These are phyloP conservation scores for Neodiprion virginianus DNA, from an alignment of 1,140 invertebrate genomes.

Conservation along the genomic window DNA sequence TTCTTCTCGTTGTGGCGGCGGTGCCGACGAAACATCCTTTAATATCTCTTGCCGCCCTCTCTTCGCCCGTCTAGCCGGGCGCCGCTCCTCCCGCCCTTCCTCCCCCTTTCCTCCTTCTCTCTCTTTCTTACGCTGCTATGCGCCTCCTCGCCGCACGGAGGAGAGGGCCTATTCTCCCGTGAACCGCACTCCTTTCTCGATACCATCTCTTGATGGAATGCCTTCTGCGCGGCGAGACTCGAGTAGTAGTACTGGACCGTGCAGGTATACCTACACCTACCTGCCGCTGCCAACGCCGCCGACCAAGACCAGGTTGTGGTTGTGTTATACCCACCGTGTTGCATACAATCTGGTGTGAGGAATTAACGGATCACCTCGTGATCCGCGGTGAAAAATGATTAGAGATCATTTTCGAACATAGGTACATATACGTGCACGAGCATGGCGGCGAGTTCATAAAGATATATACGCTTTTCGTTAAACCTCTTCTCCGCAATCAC, in stretches of 20 bases:
- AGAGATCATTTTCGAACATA: no score
- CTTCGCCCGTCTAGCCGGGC: conserved; percentile 27
- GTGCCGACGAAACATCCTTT: conserved; percentile 52
- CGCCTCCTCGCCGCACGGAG: conserved; percentile 27
- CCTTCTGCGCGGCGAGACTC: conserved; percentile 29
- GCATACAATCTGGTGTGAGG: no score
- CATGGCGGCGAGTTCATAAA: no score
- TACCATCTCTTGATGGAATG: conserved; percentile 59
- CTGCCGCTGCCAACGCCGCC: no score
- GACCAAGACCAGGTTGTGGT: no score
- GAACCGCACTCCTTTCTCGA: conserved; percentile 35
- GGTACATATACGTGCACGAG: no score
- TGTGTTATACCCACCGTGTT: no score
- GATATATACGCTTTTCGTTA: no score
- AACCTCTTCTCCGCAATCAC: no score
- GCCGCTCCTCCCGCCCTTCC: not conserved
- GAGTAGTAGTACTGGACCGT: not conserved
- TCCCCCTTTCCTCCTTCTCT: conserved; percentile 9
- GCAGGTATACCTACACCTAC: no score
- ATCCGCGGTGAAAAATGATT: no score
- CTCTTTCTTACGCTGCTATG: conserved; percentile 22
- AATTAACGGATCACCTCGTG: no score
- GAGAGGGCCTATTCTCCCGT: not conserved
- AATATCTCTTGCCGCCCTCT: conserved; percentile 50
- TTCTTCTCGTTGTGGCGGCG: conserved; percentile 22